Evolutionary conservation across 2,113 vertebrate genomes (phyloP).

Genomic region (Tyto alba): DNA sequence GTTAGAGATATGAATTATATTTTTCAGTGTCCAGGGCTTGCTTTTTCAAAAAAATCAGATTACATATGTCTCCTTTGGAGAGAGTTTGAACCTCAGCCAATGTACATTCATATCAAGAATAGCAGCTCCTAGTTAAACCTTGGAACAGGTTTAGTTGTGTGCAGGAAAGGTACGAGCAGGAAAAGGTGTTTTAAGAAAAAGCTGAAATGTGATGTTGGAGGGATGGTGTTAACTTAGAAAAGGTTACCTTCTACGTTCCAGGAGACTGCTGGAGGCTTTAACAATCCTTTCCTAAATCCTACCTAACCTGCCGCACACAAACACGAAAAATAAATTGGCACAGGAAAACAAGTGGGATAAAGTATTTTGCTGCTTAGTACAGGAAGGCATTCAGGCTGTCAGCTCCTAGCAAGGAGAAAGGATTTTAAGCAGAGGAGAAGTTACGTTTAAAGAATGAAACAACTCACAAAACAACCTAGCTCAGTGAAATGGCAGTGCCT

Average conservation of each 20-base stretch:
- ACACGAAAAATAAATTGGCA: background rate
- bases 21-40: background rate
- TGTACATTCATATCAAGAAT: background rate
- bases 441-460: background rate
- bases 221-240: background rate
- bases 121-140: background rate
- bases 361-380: background rate
- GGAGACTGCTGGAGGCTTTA: background rate
- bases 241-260: background rate
- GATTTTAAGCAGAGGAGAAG: background rate
- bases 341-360: background rate
- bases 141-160: slow-evolving; percentile 2
- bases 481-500: background rate
- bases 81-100: background rate
- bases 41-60: background rate
- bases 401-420: background rate
- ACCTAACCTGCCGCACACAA: background rate
- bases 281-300: background rate
- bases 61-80: background rate
- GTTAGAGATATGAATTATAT: background rate
- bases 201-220: background rate
- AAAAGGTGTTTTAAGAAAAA: background rate
- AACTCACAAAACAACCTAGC: background rate
- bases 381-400: background rate
- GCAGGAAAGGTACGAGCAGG: background rate